Evolutionary conservation across 2,888 invertebrate genomes (phyloP).

Genomic region (Euproctis similis): DNA sequence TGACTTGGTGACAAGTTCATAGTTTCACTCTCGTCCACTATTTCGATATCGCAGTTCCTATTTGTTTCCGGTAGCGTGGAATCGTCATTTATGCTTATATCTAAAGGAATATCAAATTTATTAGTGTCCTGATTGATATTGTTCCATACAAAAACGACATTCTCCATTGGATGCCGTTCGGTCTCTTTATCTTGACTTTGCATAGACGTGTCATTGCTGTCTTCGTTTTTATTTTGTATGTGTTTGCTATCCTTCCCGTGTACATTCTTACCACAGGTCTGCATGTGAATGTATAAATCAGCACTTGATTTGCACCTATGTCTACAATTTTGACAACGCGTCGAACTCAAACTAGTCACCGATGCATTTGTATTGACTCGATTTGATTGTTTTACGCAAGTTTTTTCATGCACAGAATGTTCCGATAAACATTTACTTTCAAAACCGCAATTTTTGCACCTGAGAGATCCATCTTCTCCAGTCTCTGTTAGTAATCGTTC

Average conservation of each 20-base stretch:
- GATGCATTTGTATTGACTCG: slow-evolving; percentile 48
- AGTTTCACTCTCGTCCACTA: slow-evolving; percentile 68
- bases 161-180: slow-evolving; percentile 85
- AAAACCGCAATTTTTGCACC: slow-evolving; percentile 82
- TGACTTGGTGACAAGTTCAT: slow-evolving; percentile 78
- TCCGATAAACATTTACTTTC: slow-evolving; percentile 88
- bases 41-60: slow-evolving; percentile 51
- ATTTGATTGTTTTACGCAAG: slow-evolving; percentile 73
- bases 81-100: slow-evolving; percentile 64
- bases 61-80: slow-evolving; percentile 54
- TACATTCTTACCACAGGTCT: slow-evolving; percentile 78
- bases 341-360: slow-evolving; percentile 77
- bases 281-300: slow-evolving; percentile 84
- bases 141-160: slow-evolving; percentile 88
- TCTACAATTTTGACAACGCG: slow-evolving; percentile 89
- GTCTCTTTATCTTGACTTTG: slow-evolving; percentile 47
- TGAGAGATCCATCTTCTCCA: slow-evolving; percentile 79
- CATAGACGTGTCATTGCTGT: slow-evolving; percentile 43
- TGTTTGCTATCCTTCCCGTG: slow-evolving; percentile 39
- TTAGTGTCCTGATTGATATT: slow-evolving; percentile 71
- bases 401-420: slow-evolving; percentile 85
- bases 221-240: slow-evolving; percentile 44
- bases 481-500: slow-evolving; percentile 81
- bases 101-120: slow-evolving; percentile 59
- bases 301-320: slow-evolving; percentile 90